Evolutionary conservation across 1,140 invertebrate species (phyloP).

Genomic region (Eubasilissa regina): DNA sequence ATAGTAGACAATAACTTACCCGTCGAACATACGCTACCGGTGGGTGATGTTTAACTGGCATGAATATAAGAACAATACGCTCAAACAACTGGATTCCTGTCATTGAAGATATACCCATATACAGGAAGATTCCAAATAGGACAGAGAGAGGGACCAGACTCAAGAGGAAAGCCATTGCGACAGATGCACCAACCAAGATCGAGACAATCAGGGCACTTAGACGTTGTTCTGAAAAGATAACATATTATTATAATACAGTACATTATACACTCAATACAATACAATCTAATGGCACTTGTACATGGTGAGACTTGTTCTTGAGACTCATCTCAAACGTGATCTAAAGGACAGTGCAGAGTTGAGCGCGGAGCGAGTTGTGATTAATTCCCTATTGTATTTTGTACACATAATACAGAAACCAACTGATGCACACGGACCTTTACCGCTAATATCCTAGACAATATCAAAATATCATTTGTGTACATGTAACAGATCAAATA

Average conservation of each 20-base stretch:
- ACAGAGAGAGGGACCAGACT: slow-evolving; percentile 92
- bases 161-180: slow-evolving; percentile 86
- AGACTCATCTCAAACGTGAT: no score
- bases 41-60: slow-evolving; percentile 96
- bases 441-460: no score
- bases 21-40: slow-evolving; percentile 84
- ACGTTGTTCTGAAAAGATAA: slow-evolving; percentile 79
- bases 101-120: slow-evolving; percentile 95
- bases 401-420: no score
- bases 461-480: no score
- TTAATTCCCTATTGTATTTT: no score
- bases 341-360: no score
- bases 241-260: background rate
- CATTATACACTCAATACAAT: no score
- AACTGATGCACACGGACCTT: no score
- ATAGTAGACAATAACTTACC: slow-evolving; percentile 66
- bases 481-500: no score
- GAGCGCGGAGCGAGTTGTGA: no score
- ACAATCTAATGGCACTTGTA: background rate
- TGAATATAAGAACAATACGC: slow-evolving; percentile 87
- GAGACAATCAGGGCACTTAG: slow-evolving; percentile 84
- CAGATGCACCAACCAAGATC: slow-evolving; percentile 85
- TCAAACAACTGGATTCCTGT: slow-evolving; percentile 95
- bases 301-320: no score
- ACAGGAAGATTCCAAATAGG: slow-evolving; percentile 96